A percentile compares a stretch with the other conserved stretches of the same genome.
Evolutionary conservation across 23 tunicate species (phyloP).

Genomic region (Corella eumyota): DNA sequence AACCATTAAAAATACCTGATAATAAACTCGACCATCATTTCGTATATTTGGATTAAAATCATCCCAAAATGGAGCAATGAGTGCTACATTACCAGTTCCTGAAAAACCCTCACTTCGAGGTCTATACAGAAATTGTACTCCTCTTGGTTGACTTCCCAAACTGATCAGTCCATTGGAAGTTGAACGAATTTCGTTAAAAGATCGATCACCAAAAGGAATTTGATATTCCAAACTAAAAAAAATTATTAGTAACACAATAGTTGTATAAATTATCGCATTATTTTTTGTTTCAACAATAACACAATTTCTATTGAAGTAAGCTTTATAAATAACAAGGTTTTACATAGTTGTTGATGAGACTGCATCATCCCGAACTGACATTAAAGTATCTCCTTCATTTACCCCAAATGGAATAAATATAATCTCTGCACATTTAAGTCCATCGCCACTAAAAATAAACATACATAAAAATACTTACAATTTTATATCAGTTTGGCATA

Average conservation of each 20-base stretch:
- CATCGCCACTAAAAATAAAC: conserved; percentile 6
- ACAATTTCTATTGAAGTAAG: too few relatives aligned
- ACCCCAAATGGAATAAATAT: conserved; percentile 26
- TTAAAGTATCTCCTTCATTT: conserved; percentile 7
- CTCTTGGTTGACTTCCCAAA: conserved; percentile 1
- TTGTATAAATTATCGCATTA: too few relatives aligned
- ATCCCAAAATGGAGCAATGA: conserved; percentile 56
- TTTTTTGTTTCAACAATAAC: too few relatives aligned
- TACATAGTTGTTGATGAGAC: background rate
- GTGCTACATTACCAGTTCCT: conserved; percentile 3
- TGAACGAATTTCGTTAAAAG: conserved; percentile 9
- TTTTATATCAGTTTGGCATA: too few relatives aligned
- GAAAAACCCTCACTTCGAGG: background rate
- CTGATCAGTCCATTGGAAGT: conserved; percentile 21
- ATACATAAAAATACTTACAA: too few relatives aligned
- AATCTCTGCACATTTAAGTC: conserved; percentile 11
- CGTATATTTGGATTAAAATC: conserved; percentile 18
- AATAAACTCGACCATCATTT: conserved; percentile 31
- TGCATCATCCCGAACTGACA: conserved; percentile 16
- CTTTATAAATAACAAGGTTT: too few relatives aligned
- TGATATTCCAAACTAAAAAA: conserved; percentile 5
- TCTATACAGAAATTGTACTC: background rate
- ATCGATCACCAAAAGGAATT: conserved; percentile 24
- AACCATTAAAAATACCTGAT: too few relatives aligned
- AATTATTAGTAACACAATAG: background rate